phyloP scores from a whole-genome alignment of 92 coral and sea anemone genomes.

The Bergia sp. region DNA sequence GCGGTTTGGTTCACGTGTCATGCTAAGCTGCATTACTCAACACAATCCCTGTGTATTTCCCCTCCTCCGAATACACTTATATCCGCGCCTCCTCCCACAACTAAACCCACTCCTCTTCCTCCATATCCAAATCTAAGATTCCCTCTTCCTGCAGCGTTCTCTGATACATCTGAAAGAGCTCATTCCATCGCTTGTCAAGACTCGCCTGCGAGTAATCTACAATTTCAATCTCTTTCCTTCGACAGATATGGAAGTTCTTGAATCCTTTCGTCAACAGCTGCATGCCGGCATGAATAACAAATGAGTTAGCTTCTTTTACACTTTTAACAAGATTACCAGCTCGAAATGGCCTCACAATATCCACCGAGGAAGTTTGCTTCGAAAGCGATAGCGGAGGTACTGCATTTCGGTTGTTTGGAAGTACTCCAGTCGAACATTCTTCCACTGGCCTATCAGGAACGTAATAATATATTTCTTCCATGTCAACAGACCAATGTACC shows the following conservation, averaged over 20 bases:
- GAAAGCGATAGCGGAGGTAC: constrained; percentile 30
- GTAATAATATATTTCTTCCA: constrained; percentile 29
- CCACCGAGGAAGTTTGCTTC: constrained; percentile 7
- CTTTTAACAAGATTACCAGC: constrained; percentile 22
- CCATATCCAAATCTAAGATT: not conserved
- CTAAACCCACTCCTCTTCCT: constrained; percentile 32
- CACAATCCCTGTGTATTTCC: constrained; percentile 18
- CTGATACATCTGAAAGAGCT: constrained; percentile 32
- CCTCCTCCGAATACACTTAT: constrained; percentile 26
- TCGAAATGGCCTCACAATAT: constrained; percentile 24
- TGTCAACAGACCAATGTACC: constrained; percentile 29
- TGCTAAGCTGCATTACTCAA: constrained; percentile 17
- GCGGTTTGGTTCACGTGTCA: constrained; percentile 18
- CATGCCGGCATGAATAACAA: constrained; percentile 30
- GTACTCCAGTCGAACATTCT: constrained; percentile 17
- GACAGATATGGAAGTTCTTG: constrained; percentile 30
- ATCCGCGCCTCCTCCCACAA: constrained; percentile 22
- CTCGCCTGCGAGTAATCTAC: constrained; percentile 29
- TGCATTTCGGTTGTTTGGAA: constrained; percentile 7
- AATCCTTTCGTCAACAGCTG: constrained; percentile 26
- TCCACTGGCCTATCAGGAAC: constrained; percentile 23
- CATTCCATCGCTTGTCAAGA: constrained; percentile 24
- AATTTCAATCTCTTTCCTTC: constrained; percentile 31
- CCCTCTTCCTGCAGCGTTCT: constrained; percentile 21
- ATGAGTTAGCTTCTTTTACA: constrained; percentile 25